phyloP scores from a whole-genome alignment of 2,888 invertebrate genomes.

The Pollenia labialis region DNA sequence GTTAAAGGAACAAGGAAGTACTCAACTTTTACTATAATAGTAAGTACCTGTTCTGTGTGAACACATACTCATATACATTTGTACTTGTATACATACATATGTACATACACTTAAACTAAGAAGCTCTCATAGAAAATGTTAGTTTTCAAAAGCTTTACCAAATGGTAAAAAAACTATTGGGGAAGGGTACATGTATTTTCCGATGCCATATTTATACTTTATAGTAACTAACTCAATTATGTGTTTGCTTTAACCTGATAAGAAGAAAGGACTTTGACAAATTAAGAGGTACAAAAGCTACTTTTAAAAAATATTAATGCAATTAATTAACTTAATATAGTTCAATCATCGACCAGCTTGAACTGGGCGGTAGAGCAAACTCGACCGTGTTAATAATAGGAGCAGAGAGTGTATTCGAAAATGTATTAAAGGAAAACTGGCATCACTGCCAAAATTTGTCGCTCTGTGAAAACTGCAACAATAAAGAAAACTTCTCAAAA shows the following conservation, averaged over 20 bases:
- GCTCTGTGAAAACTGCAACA: too few relatives aligned
- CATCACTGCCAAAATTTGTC: too few relatives aligned
- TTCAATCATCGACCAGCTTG: too few relatives aligned
- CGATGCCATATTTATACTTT: background rate
- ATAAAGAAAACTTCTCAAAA: too few relatives aligned
- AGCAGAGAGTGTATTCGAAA: too few relatives aligned
- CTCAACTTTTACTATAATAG: conserved; percentile 68
- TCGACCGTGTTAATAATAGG: too few relatives aligned
- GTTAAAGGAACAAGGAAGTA: conserved; percentile 77
- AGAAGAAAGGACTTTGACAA: background rate
- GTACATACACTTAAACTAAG: background rate
- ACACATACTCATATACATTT: conserved; percentile 9
- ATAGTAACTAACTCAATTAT: background rate
- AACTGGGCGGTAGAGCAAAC: too few relatives aligned
- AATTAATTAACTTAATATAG: too few relatives aligned
- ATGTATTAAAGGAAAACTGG: too few relatives aligned
- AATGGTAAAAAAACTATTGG: conserved; percentile 5
- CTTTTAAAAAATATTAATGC: too few relatives aligned
- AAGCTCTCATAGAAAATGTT: conserved; percentile 6
- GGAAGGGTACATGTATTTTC: background rate
- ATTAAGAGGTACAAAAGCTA: too few relatives aligned
- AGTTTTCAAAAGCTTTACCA: conserved; percentile 8
- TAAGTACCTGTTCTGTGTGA: conserved; percentile 66
- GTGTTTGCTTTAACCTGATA: background rate
- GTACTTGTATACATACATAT: background rate